Percentiles rank a stretch among this genome's conserved stretches.
Evolutionary conservation across 2,113 vertebrate genomes (phyloP).

Genomic region (Salvelinus fontinalis): DNA sequence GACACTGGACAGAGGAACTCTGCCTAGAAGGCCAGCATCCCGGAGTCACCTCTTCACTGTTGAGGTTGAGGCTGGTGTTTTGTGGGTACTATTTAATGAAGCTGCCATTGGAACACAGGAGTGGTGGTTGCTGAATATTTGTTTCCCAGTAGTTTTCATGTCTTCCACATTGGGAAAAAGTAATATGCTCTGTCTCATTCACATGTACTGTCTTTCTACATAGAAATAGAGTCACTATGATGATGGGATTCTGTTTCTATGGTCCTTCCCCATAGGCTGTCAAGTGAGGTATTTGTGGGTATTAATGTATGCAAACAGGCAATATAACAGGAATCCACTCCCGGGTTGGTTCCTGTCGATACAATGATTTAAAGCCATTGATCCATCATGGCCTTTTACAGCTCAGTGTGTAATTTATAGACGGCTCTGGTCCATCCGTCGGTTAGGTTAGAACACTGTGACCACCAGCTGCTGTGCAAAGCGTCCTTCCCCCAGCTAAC

Average conservation of each 20-base stretch:
- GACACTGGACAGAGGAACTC: too few species aligned
- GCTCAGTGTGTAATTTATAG: constrained; percentile 30
- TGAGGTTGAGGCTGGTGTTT: too few species aligned
- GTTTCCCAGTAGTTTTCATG: too few species aligned
- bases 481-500: background rate
- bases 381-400: constrained; percentile 31
- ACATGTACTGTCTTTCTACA: background rate
- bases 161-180: background rate
- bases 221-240: background rate
- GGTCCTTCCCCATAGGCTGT: background rate
- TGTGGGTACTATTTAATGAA: too few species aligned
- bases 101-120: too few species aligned
- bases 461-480: constrained; percentile 3
- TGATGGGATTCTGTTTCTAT: background rate
- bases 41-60: too few species aligned
- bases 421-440: background rate
- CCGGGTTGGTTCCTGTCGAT: constrained; percentile 18
- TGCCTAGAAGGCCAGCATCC: too few species aligned
- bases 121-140: too few species aligned
- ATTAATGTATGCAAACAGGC: constrained; percentile 12
- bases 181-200: constrained; percentile 10
- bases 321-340: constrained; percentile 20
- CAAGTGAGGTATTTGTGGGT: background rate
- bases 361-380: constrained; percentile 43
- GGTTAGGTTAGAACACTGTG: constrained; percentile 7